Evolutionary conservation across 2,888 invertebrate species (phyloP).

Genomic region (Agrilus mali): DNA sequence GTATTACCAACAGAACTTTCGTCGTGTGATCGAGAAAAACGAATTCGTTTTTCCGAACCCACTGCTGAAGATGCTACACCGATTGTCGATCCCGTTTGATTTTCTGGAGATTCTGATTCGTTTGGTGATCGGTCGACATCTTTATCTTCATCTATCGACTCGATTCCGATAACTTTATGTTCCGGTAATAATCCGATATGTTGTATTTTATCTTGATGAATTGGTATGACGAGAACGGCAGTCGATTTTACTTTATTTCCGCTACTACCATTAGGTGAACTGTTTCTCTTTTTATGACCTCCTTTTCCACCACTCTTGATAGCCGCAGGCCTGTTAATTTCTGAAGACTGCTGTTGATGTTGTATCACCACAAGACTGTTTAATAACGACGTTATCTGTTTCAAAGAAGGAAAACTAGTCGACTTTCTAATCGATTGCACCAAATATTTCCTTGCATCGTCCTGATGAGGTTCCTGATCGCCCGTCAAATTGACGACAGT

Average conservation of each 20-base stretch:
- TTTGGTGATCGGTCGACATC: slow-evolving; percentile 19
- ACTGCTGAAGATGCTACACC: slow-evolving; percentile 16
- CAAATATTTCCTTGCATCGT: no score
- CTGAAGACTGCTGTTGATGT: no score
- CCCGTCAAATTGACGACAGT: no score
- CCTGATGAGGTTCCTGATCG: no score
- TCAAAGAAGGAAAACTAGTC: no score
- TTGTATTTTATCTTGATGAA: slow-evolving; percentile 31
- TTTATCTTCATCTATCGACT: slow-evolving; percentile 22
- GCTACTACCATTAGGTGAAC: neutral
- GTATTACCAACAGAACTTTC: slow-evolving; percentile 87
- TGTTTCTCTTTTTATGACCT: slow-evolving; percentile 4
- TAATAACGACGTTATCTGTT: no score
- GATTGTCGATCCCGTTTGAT: neutral
- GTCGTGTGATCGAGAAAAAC: slow-evolving; percentile 80
- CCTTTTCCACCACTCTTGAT: slow-evolving; percentile 9
- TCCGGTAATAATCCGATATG: slow-evolving; percentile 42
- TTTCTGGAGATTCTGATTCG: slow-evolving; percentile 16
- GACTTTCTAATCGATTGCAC: no score
- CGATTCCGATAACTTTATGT: slow-evolving; percentile 43
- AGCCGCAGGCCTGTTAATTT: no score
- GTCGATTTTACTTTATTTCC: neutral
- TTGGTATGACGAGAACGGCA: slow-evolving; percentile 55
- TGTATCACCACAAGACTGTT: no score
- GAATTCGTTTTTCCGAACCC: slow-evolving; percentile 44